phyloP scores from a whole-genome alignment of 2,113 vertebrate genomes.

The Emydura subglobosa region DNA sequence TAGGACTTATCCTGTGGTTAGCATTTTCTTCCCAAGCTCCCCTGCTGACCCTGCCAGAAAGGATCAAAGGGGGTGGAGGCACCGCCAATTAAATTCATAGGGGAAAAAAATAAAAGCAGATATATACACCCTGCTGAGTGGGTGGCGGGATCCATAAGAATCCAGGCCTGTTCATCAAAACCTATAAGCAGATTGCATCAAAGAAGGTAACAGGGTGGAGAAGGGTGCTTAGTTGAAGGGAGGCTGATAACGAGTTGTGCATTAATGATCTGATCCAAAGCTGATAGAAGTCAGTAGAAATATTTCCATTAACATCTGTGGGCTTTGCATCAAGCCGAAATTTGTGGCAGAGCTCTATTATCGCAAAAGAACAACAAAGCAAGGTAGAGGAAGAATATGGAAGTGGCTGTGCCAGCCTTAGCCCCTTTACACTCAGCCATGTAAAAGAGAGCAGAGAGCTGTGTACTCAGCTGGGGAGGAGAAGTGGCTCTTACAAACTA shows the following conservation, averaged over 20 bases:
- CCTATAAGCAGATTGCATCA: no score
- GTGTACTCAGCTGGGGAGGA: neutral
- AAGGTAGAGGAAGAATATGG: neutral
- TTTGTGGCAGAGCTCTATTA: neutral
- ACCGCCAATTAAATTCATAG: no score
- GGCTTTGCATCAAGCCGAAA: neutral
- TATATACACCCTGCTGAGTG: no score
- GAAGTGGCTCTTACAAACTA: neutral
- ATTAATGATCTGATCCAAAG: neutral
- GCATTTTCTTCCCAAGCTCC: no score
- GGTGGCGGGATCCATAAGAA: no score
- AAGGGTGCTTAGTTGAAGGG: neutral
- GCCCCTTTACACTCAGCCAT: neutral
- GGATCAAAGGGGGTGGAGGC: no score
- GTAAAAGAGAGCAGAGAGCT: neutral
- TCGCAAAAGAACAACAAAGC: neutral
- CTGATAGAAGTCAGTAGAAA: neutral
- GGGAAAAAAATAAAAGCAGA: no score
- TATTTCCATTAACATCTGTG: neutral
- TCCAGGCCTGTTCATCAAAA: no score
- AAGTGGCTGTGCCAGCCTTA: neutral
- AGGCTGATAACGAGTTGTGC: accelerated
- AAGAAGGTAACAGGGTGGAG: no score
- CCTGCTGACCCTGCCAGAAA: no score
- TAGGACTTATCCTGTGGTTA: no score